phyloP scores from a whole-genome alignment of 2,113 vertebrate species.

The Myanophis thanlyinensis region DNA sequence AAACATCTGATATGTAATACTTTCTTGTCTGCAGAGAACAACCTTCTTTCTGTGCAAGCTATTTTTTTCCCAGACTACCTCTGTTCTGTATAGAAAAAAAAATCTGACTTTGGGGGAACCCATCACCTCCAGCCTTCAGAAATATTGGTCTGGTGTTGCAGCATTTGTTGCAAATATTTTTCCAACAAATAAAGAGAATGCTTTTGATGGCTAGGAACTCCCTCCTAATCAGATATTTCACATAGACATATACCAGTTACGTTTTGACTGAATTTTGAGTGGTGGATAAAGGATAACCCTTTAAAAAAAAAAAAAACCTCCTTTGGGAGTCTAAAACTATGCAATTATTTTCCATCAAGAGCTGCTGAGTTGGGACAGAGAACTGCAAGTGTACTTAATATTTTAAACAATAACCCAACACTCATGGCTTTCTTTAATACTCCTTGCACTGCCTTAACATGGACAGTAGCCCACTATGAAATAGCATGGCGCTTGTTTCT shows the following conservation, averaged over 20 bases:
- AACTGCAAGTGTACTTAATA: slow-evolving; percentile 26
- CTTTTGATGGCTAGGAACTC: not conserved
- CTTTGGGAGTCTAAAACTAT: not conserved
- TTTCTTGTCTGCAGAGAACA: not conserved
- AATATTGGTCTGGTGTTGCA: not conserved
- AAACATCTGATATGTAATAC: not conserved
- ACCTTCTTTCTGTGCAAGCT: slow-evolving; percentile 59
- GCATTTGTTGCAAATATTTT: not conserved
- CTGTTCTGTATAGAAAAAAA: slow-evolving; percentile 61
- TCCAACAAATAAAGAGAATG: not conserved
- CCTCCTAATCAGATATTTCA: not conserved
- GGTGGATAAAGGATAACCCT: too few species aligned
- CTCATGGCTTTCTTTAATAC: not conserved
- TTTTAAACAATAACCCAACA: not conserved
- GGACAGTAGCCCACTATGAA: not conserved
- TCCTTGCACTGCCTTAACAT: not conserved
- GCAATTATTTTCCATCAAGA: not conserved
- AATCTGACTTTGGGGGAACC: slow-evolving; percentile 62
- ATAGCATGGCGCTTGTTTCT: not conserved
- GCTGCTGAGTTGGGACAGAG: not conserved
- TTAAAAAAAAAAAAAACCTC: too few species aligned
- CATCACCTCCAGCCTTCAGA: not conserved
- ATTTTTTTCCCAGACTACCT: slow-evolving; percentile 64
- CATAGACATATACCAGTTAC: not conserved
- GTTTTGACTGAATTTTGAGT: not conserved